Conservation (phyloP, 1,140 invertebrate genomes). For the Magallana ariakensis region DNA sequence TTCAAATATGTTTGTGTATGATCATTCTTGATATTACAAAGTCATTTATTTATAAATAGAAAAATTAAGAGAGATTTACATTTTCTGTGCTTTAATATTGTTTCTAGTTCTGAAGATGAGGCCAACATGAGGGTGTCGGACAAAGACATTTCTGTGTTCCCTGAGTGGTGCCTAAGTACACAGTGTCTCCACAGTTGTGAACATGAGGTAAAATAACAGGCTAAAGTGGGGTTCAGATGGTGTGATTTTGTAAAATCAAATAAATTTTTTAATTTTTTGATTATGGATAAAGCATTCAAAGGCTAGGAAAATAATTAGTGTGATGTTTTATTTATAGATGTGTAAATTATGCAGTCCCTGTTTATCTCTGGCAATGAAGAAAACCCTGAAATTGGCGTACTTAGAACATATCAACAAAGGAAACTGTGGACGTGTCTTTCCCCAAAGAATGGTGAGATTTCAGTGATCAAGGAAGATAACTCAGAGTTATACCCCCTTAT, state of each 20-base stretch:
- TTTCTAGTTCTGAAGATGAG: slow-evolving; percentile 71
- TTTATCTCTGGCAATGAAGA: slow-evolving; percentile 83
- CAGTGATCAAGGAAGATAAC: neutral
- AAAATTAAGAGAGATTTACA: too few species aligned
- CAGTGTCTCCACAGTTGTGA: slow-evolving; percentile 84
- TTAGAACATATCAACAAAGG: slow-evolving; percentile 40
- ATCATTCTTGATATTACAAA: too few species aligned
- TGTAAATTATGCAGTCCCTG: slow-evolving; percentile 91
- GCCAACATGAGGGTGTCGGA: slow-evolving; percentile 87
- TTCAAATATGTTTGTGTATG: too few species aligned
- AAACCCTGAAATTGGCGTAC: slow-evolving; percentile 13
- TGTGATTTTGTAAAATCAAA: too few species aligned
- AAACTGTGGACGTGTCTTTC: slow-evolving; percentile 90
- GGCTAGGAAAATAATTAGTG: too few species aligned
- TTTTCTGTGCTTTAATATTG: neutral
- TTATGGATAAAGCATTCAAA: too few species aligned
- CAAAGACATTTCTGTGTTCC: slow-evolving; percentile 89
- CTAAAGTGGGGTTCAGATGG: too few species aligned
- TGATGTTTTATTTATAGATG: slow-evolving; percentile 80
- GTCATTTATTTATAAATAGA: too few species aligned
- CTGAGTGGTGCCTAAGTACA: slow-evolving; percentile 85
- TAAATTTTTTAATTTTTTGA: too few species aligned
- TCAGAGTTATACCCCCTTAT: neutral
- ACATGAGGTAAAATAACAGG: slow-evolving; percentile 43
- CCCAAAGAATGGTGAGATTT: slow-evolving; percentile 86